Evolutionary conservation across 2,888 invertebrate genomes (phyloP).

Genomic region (Zygothrica quintamaculata): DNA sequence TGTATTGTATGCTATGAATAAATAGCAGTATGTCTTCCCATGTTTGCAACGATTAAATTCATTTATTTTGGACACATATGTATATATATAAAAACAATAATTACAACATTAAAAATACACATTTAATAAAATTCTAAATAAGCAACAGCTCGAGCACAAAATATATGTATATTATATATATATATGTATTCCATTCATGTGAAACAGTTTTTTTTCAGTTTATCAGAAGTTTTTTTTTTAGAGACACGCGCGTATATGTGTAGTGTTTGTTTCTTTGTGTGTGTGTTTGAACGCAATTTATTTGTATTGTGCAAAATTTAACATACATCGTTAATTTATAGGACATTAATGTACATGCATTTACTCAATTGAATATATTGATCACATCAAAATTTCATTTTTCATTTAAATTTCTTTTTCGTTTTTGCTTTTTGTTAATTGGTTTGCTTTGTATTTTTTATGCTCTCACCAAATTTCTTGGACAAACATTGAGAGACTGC

Average conservation of each 20-base stretch:
- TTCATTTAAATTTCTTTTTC: background rate
- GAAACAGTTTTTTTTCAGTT: no score
- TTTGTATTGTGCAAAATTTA: no score
- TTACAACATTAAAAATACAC: slow-evolving; percentile 65
- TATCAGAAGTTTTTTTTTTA: no score
- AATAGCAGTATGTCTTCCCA: no score
- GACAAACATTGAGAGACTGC: background rate
- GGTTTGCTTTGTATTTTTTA: background rate
- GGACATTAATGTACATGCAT: slow-evolving; percentile 6
- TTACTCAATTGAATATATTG: slow-evolving; percentile 35
- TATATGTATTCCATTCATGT: no score
- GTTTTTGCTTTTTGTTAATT: background rate
- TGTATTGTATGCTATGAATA: slow-evolving; percentile 1
- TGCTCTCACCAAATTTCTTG: background rate
- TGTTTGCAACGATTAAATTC: slow-evolving; percentile 39
- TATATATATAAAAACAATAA: slow-evolving; percentile 43
- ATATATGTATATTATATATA: slow-evolving; percentile 29
- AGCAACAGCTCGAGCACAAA: slow-evolving; percentile 50
- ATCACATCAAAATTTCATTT: slow-evolving; percentile 41
- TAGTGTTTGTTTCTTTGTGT: no score
- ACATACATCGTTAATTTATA: slow-evolving; percentile 2
- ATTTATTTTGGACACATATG: slow-evolving; percentile 42
- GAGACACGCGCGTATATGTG: no score
- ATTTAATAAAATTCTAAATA: slow-evolving; percentile 43
- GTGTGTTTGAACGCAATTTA: no score